A percentile compares a stretch with the other conserved stretches of the same genome.
phyloP scores from a whole-genome alignment of 2,888 invertebrate genomes.

The Leptothorax acervorum region DNA sequence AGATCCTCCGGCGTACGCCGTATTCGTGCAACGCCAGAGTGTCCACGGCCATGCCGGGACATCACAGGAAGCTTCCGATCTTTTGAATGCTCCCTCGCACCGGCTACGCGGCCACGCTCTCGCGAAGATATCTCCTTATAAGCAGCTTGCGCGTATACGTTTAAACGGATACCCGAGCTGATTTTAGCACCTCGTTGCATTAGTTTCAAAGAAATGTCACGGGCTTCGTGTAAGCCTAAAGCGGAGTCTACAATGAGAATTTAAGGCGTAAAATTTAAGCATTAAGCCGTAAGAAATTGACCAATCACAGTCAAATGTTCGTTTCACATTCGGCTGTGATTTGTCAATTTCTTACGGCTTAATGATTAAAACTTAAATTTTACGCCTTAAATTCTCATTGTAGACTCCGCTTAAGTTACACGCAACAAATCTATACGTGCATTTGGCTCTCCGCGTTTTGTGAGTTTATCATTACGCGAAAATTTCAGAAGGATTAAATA shows the following conservation, averaged over 20 bases:
- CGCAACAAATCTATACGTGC: not conserved
- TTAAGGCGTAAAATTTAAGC: too few relatives aligned
- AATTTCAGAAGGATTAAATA: not conserved
- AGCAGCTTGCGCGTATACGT: conserved; percentile 30
- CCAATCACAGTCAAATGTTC: too few relatives aligned
- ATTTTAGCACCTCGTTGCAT: conserved; percentile 59
- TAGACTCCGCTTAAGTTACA: not conserved
- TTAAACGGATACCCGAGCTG: conserved; percentile 34
- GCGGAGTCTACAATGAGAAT: too few relatives aligned
- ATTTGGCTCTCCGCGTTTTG: not conserved
- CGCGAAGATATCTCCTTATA: conserved; percentile 68
- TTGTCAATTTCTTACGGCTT: too few relatives aligned
- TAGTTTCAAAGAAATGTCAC: not conserved
- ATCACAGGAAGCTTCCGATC: conserved; percentile 77
- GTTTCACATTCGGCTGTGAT: too few relatives aligned
- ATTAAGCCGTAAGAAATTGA: too few relatives aligned
- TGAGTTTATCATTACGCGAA: not conserved
- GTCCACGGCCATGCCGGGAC: conserved; percentile 74
- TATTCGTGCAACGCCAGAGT: conserved; percentile 69
- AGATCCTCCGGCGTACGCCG: conserved; percentile 60
- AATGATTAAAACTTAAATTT: too few relatives aligned
- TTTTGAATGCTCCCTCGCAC: conserved; percentile 72
- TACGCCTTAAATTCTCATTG: too few relatives aligned
- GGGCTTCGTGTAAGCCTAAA: not conserved
- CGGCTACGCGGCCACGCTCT: conserved; percentile 8